Evolutionary conservation across 2,797 vertebrate genomes (phyloP).

Genomic region (Neoniphon sammara): DNA sequence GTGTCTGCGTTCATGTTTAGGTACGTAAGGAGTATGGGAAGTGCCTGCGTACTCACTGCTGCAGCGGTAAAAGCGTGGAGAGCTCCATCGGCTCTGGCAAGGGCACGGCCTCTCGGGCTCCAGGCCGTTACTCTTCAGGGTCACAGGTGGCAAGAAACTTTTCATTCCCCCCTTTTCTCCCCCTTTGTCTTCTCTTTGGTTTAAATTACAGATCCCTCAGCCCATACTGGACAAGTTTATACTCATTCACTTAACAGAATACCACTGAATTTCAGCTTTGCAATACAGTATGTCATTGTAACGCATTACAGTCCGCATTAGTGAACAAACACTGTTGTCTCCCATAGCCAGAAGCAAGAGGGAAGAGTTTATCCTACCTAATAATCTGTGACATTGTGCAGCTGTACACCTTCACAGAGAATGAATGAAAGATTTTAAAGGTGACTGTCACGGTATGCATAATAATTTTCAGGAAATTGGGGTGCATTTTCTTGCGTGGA

Average conservation of each 20-base stretch:
- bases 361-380: not conserved
- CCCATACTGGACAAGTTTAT: not conserved
- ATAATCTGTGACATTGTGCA: conserved; percentile 11
- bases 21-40: conserved; percentile 98
- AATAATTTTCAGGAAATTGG: conserved; percentile 19
- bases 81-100: conserved; percentile 95
- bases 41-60: conserved; percentile 95
- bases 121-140: conserved; percentile 93
- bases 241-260: not conserved
- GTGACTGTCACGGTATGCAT: not conserved
- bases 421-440: conserved; percentile 9
- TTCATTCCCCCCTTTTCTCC: not conserved
- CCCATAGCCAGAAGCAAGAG: not conserved
- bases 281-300: not conserved
- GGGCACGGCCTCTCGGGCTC: conserved; percentile 90
- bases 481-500: conserved; percentile 16
- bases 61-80: conserved; percentile 95
- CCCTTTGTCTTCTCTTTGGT: not conserved
- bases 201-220: not conserved
- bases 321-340: not conserved
- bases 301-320: not conserved
- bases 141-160: conserved; percentile 88
- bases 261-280: not conserved
- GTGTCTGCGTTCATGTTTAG: conserved; percentile 68
- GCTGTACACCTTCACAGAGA: not conserved